Evolutionary conservation across 2,888 invertebrate species (phyloP), one percentile per base, ranked within the genome.

Genomic region (Athalia rosae): DNA sequence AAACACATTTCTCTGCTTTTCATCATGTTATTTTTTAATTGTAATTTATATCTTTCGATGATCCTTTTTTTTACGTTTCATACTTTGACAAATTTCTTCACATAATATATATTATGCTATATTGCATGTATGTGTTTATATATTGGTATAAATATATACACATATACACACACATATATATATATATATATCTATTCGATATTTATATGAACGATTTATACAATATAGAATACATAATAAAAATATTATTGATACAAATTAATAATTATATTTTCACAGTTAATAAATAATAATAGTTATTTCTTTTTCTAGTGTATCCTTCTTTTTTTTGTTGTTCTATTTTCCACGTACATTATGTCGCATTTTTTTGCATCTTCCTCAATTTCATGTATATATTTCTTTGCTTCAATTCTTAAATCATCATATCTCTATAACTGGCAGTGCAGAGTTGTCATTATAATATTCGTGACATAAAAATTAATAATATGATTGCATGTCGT

Each of bases 371-470:
- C 28, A 28, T 28, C 28, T 28, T 28, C 28, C 28, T 28, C 28
- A 2, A 0, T 28, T 28, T 28, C 28, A 28, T 28, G 28, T 28
- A 28, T 28, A 28, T 28, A 28, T 28, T 28, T 28, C 28, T 28
- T 28, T 28, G 28, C 28, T 28, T 28, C 28, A 28, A 28, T 1
- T 28, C 2, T 28, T 0, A 28, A 28, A 28, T 28, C 28, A 28
- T 28, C 28, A 28, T 28, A 28, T 28, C n/a, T n/a, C 28, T 28
- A 11, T 63, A 45, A 4, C 28, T 76, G 76, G 76, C 76, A 76
- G 76, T 76, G 59, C 76, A 64, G 63, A 76, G 76, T 53, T 76
- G 59, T 76, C 64, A 47, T 47, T 45, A 62, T 56, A 15, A 74
- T 41, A 53, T 28, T 28, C 28, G 28, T 28, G 28, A 28, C 28